A percentile compares a stretch with the other conserved stretches of the same genome.
Evolutionary conservation across 1,140 invertebrate species (phyloP).

Genomic region (Pristionchus pacificus): DNA sequence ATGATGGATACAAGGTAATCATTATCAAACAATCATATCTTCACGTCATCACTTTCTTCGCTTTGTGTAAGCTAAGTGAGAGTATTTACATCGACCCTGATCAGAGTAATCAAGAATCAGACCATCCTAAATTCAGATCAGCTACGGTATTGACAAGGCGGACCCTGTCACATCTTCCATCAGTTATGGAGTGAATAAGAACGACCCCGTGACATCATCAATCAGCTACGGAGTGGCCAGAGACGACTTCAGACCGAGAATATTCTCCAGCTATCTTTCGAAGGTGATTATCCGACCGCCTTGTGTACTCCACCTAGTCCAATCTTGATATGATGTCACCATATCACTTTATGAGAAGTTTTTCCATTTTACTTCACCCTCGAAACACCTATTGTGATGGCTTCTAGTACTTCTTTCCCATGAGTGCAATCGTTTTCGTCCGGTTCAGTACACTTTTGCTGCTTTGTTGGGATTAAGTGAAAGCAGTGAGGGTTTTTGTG

Average conservation of each 20-base stretch:
- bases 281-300: background rate
- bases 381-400: too few species aligned
- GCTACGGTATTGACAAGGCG: constrained; percentile 15
- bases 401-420: too few species aligned
- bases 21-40: constrained; percentile 1
- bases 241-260: background rate
- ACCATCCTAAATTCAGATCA: constrained; percentile 10
- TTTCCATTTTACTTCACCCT: background rate
- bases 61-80: constrained; percentile 1
- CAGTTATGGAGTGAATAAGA: constrained; percentile 6
- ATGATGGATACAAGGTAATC: constrained; percentile 1
- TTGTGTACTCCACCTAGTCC: constrained; percentile 1
- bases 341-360: background rate
- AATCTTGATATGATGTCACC: background rate
- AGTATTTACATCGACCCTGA: too few species aligned
- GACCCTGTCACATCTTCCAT: constrained; percentile 17
- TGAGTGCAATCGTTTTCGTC: too few species aligned
- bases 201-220: background rate
- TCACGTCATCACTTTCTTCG: constrained; percentile 1
- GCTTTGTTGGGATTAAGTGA: too few species aligned
- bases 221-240: background rate
- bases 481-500: too few species aligned
- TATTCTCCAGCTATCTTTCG: background rate
- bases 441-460: too few species aligned
- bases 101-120: too few species aligned